Conservation (phyloP, 2,888 invertebrate species). For the Peribatodes rhomboidaria region DNA sequence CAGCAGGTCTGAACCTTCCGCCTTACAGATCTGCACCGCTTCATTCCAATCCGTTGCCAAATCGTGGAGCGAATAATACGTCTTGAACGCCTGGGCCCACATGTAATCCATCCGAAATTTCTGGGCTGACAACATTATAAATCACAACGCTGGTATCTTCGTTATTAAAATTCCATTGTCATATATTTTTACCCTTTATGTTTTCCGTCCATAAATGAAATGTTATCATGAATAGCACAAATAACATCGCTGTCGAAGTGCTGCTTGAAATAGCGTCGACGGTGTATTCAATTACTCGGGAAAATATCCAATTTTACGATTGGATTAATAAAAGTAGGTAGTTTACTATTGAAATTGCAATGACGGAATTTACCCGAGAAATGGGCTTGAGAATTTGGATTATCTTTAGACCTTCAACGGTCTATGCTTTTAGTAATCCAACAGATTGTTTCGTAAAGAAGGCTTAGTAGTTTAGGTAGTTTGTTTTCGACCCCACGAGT, state of each 20-base stretch:
- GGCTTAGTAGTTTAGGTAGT: no score
- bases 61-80: conserved; percentile 65
- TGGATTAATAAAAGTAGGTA: conserved; percentile 5
- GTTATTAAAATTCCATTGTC: conserved; percentile 39
- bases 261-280: conserved; percentile 22
- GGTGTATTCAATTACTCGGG: conserved; percentile 37
- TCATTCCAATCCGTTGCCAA: conserved; percentile 62
- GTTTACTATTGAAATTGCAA: background rate
- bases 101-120: conserved; percentile 67
- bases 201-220: conserved; percentile 40
- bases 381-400: background rate
- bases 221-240: conserved; percentile 43
- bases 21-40: conserved; percentile 64
- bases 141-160: conserved; percentile 34
- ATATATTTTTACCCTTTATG: conserved; percentile 44
- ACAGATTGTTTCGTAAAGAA: no score
- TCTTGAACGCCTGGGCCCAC: conserved; percentile 63
- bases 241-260: conserved; percentile 39
- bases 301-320: conserved; percentile 36
- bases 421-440: background rate
- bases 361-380: background rate
- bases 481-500: background rate
- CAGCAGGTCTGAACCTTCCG: conserved; percentile 62
- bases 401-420: no score
- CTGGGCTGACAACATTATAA: conserved; percentile 54